Base-by-base conservation (phyloP, 2,113 vertebrate genomes). In the Chascanopsetta lugubris region DNA sequence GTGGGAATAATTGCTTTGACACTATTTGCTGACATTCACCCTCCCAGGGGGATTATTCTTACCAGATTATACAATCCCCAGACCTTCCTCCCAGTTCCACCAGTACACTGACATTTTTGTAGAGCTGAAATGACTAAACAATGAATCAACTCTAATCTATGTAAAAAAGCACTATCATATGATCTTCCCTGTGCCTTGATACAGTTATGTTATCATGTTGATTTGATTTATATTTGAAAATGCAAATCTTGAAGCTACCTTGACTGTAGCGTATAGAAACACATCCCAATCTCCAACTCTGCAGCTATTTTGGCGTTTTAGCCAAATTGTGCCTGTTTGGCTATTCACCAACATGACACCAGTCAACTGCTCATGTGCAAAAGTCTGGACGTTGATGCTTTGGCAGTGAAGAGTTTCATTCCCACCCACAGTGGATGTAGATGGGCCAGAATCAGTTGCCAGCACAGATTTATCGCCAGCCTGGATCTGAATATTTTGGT, bases 361-460 rank as follows among this genome's bases (percentile, higher is more conserved):
- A 21, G 25, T 21, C 13, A 57, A 54, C 45, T 50, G 40, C 13
- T n/a, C n/a, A n/a, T n/a, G n/a, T n/a, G n/a, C n/a, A n/a, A 51
- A 58, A 61, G 20, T 38, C 17, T 56, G 8, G 43, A 21, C 51
- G 69, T 62, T 8, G 27, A 27, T 25, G 47, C 57, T 66, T 82
- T 86, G 69, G 78, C 64, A 73, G 43, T 5, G 5, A 62, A 50
- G 34, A 70, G 60, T 65, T 59, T 13, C 59, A 50, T 77, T 80
- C 56, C 70, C 72, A 75, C 67, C 65, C 46, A 42, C 50, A 53
- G 48, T 17, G 34, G 36, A 58, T 76, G 68, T 80, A 76, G 66
- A 57, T 75, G 64, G 70, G 57, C 63, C 55, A 57, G 55, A 72
- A 80, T 70, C 9, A 79, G 75, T 67, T 77, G 75, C 65, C 77